These are phyloP conservation scores for Anguilla obscura DNA, from an alignment of 2,797 vertebrate species.

Conservation along the genomic window DNA sequence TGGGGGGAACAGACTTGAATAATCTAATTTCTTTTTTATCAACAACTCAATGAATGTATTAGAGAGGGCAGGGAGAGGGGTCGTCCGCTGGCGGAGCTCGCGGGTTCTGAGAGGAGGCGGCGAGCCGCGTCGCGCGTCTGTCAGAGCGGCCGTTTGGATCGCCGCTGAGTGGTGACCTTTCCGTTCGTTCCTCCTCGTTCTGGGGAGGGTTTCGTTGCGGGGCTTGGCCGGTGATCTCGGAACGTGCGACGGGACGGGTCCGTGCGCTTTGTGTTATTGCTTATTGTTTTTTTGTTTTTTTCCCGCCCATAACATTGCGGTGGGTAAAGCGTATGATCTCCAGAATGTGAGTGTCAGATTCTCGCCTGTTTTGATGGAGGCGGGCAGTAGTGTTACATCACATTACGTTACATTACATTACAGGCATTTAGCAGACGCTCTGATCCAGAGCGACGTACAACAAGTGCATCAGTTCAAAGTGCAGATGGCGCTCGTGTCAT, in stretches of 20 bases:
- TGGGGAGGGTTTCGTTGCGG: slow-evolving; percentile 20
- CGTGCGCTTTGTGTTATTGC: neutral
- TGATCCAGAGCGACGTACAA: too few species aligned
- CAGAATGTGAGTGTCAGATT: neutral
- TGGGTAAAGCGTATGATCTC: neutral
- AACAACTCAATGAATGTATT: slow-evolving; percentile 46
- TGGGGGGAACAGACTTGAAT: slow-evolving; percentile 37
- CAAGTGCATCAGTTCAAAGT: too few species aligned
- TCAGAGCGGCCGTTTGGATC: slow-evolving; percentile 34
- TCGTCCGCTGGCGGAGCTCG: slow-evolving; percentile 28
- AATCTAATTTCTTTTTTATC: slow-evolving; percentile 46
- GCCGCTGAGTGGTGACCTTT: slow-evolving; percentile 33
- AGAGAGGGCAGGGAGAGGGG: slow-evolving; percentile 22
- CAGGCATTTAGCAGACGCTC: too few species aligned
- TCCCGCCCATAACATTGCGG: neutral
- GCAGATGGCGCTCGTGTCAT: neutral
- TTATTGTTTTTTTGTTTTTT: neutral
- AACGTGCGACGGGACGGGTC: slow-evolving; percentile 22
- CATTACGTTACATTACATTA: too few species aligned
- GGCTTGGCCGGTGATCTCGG: neutral
- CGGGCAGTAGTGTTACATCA: neutral
- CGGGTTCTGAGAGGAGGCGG: slow-evolving; percentile 5
- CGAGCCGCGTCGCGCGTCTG: slow-evolving; percentile 6
- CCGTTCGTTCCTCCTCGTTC: neutral
- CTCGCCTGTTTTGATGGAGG: neutral